Percentiles rank a stretch among this genome's conserved stretches.
phyloP scores from a whole-genome alignment of 2,113 vertebrate species.

The Dicrurus megarhynchus region DNA sequence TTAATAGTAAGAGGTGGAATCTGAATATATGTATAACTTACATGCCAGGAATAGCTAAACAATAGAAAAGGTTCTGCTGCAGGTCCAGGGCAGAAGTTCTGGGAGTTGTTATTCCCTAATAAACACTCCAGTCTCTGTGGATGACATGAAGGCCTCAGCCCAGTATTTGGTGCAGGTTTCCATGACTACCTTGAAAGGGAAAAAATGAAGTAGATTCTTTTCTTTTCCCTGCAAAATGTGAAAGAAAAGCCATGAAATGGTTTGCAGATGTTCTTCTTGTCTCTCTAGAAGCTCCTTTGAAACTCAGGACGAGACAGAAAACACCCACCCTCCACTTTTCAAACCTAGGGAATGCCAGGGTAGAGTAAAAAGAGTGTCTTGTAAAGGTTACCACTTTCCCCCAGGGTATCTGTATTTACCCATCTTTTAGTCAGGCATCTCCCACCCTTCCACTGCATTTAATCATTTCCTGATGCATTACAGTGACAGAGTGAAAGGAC shows the following conservation, averaged over 20 bases:
- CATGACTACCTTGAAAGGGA: neutral
- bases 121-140: neutral
- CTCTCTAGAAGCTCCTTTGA: neutral
- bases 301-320: neutral
- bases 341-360: neutral
- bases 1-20: neutral
- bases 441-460: neutral
- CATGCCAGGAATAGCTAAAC: neutral
- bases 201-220: neutral
- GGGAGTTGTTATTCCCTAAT: neutral
- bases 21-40: neutral
- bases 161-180: constrained; percentile 24
- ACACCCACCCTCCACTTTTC: neutral
- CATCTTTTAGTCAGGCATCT: neutral
- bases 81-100: neutral
- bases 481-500: neutral
- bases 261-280: neutral
- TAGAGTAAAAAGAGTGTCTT: neutral
- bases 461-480: neutral
- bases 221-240: neutral
- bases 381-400: neutral
- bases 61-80: neutral
- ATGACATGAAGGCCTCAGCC: neutral
- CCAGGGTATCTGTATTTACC: neutral
- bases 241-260: neutral